These are phyloP conservation scores for Sciurus carolinensis DNA, from an alignment of 2,797 vertebrate genomes.

Conservation along the genomic window DNA sequence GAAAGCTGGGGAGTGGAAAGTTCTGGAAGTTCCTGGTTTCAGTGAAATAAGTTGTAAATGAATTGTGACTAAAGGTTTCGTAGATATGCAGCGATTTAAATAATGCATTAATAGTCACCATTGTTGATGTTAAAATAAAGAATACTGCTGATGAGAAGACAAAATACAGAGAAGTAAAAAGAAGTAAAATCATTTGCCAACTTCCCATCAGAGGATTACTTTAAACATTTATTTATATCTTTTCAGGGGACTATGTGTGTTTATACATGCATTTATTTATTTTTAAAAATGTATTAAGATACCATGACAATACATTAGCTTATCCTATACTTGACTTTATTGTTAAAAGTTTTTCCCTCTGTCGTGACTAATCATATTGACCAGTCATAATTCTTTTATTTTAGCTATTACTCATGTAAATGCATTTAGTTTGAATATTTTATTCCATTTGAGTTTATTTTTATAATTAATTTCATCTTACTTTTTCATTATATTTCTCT, in stretches of 20 bases:
- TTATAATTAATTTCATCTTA: neutral
- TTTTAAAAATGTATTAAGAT: neutral
- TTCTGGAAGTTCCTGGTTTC: conserved; percentile 19
- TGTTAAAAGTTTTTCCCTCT: neutral
- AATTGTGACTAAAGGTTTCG: neutral
- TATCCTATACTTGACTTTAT: conserved; percentile 12
- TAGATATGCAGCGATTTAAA: neutral
- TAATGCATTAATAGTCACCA: neutral
- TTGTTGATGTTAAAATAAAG: conserved; percentile 7
- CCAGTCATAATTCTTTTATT: neutral
- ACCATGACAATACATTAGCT: neutral
- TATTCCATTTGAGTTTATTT: neutral
- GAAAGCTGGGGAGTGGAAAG: neutral
- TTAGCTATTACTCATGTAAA: neutral
- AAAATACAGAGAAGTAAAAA: neutral
- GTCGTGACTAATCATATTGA: neutral
- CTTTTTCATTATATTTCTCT: conserved; percentile 7
- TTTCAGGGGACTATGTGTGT: neutral
- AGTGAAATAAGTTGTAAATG: conserved; percentile 27
- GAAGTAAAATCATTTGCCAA: neutral
- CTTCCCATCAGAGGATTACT: neutral
- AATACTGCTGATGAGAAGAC: neutral
- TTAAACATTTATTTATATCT: neutral
- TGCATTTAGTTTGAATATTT: neutral
- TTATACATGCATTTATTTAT: neutral